Evolutionary conservation across 2,888 invertebrate species (phyloP).

Genomic region (Melieria crassipennis): DNA sequence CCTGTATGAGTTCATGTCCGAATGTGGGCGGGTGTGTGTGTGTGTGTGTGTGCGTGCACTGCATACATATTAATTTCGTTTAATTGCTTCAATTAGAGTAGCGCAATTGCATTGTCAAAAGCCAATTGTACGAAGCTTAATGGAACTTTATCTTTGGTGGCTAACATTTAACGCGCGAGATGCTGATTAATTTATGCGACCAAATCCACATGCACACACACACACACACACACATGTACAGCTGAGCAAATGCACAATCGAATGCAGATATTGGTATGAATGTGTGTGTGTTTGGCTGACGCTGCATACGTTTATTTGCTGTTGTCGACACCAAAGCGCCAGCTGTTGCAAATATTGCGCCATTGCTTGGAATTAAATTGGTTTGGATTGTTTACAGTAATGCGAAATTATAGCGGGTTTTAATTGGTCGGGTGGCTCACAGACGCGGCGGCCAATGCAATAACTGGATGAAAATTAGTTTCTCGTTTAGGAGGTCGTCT

Average conservation of each 20-base stretch:
- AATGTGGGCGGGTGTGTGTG: slow-evolving; percentile 1
- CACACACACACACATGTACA: neutral
- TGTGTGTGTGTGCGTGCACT: slow-evolving; percentile 17
- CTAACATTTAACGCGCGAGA: slow-evolving; percentile 6
- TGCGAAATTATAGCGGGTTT: no score
- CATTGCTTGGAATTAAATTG: no score
- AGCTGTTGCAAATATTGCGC: no score
- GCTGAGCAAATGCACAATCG: slow-evolving; percentile 3
- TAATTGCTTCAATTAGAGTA: slow-evolving; percentile 57
- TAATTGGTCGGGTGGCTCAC: no score
- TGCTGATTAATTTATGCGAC: neutral
- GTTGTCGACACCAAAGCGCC: no score
- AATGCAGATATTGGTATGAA: neutral
- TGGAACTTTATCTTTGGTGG: slow-evolving; percentile 28
- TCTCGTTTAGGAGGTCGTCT: no score
- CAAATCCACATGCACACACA: neutral
- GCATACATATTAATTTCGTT: slow-evolving; percentile 52
- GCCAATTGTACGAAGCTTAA: slow-evolving; percentile 56
- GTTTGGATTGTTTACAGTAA: no score
- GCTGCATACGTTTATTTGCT: no score
- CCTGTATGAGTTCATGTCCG: slow-evolving; percentile 5
- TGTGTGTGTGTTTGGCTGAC: neutral
- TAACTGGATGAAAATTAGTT: no score
- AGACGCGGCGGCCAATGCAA: no score
- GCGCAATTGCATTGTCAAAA: slow-evolving; percentile 60